phyloP scores from a whole-genome alignment of 2,888 invertebrate genomes.

The Icerya purchasi region DNA sequence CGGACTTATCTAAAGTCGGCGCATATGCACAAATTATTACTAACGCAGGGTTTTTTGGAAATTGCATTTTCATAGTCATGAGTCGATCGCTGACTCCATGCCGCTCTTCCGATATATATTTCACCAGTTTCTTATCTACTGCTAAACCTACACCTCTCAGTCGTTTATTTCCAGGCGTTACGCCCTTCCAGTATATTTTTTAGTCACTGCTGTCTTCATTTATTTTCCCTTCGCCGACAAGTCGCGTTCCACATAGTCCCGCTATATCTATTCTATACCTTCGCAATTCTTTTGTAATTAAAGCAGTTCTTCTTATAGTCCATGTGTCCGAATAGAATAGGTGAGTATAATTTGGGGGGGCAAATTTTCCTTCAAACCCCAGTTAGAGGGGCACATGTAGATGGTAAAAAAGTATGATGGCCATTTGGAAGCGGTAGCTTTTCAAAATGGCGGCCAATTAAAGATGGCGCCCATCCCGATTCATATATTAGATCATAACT shows the following conservation, averaged over 20 bases:
- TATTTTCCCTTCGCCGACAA: neutral
- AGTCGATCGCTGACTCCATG: neutral
- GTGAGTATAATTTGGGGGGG: too few relatives aligned
- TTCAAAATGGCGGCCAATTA: too few relatives aligned
- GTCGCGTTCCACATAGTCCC: neutral
- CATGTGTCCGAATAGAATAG: too few relatives aligned
- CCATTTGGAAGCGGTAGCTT: too few relatives aligned
- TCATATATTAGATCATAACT: too few relatives aligned
- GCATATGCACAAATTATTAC: neutral
- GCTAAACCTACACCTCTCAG: too few relatives aligned
- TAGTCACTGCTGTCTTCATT: neutral
- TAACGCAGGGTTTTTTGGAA: neutral
- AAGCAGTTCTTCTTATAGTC: neutral
- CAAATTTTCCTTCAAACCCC: too few relatives aligned
- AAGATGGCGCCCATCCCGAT: too few relatives aligned
- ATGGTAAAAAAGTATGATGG: too few relatives aligned
- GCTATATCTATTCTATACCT: neutral
- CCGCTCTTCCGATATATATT: neutral
- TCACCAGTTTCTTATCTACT: neutral
- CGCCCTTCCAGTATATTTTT: neutral
- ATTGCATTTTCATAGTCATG: neutral
- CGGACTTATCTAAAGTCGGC: neutral
- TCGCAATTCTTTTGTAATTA: neutral
- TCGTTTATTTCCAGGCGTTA: too few relatives aligned
- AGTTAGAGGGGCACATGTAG: too few relatives aligned